Percentiles rank a stretch among this genome's conserved stretches.
phyloP scores from a whole-genome alignment of 2,888 invertebrate species.

The Herminia tarsipennalis region DNA sequence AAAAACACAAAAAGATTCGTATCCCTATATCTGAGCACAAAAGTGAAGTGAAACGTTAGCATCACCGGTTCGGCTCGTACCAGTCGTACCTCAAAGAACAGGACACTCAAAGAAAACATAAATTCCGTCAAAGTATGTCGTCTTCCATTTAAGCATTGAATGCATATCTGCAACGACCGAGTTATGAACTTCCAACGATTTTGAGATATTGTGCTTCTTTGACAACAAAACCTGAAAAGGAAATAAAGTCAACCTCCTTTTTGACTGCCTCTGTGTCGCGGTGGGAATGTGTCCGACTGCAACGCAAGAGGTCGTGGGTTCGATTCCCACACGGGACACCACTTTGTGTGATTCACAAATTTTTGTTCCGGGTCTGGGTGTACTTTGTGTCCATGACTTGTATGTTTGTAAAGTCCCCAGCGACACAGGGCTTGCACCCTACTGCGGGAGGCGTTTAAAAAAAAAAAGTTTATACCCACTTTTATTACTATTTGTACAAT shows the following conservation, averaged over 20 bases:
- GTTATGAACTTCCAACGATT: slow-evolving; percentile 1
- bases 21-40: not conserved
- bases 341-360: too few species aligned
- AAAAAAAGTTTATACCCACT: too few species aligned
- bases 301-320: too few species aligned
- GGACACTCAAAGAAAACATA: slow-evolving; percentile 38
- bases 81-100: slow-evolving; percentile 21
- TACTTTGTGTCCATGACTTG: too few species aligned
- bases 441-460: too few species aligned
- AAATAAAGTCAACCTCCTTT: not conserved
- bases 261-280: too few species aligned
- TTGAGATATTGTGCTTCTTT: not conserved
- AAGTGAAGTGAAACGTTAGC: not conserved
- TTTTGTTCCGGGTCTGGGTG: too few species aligned
- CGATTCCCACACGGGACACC: too few species aligned
- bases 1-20: slow-evolving; percentile 40
- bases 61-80: slow-evolving; percentile 5
- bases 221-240: not conserved
- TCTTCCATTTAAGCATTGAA: slow-evolving; percentile 37
- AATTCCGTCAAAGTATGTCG: slow-evolving; percentile 35
- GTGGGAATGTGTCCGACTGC: too few species aligned
- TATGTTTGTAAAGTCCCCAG: too few species aligned
- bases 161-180: slow-evolving; percentile 23
- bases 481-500: too few species aligned
- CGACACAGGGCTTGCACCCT: too few species aligned